A percentile compares a stretch with the other conserved stretches of the same genome.
These are phyloP conservation scores for Hydropsyche betteni DNA, from an alignment of 2,888 invertebrate genomes.

Conservation along the genomic window DNA sequence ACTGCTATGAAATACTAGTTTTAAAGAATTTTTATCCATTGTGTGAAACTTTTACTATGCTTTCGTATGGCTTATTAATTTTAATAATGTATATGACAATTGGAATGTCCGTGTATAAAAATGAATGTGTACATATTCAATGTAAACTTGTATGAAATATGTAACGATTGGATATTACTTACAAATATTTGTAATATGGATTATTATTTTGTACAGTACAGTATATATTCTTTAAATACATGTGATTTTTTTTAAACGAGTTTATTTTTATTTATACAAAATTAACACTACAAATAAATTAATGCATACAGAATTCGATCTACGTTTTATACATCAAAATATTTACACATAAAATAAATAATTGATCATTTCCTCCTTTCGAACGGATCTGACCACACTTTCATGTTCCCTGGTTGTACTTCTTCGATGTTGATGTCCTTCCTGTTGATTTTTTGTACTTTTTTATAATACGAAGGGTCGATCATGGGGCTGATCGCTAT, in stretches of 20 bases:
- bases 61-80: no score
- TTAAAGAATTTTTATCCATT: background rate
- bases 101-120: background rate
- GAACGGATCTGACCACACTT: conserved; percentile 70
- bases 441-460: conserved; percentile 64
- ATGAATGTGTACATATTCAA: background rate
- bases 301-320: no score
- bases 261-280: conserved; percentile 19
- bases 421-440: conserved; percentile 67
- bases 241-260: conserved; percentile 38
- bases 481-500: conserved; percentile 71
- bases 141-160: background rate
- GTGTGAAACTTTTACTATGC: no score
- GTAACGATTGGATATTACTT: background rate
- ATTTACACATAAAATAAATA: conserved; percentile 40
- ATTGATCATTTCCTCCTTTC: conserved; percentile 59
- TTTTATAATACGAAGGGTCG: conserved; percentile 69
- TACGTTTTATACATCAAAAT: conserved; percentile 29
- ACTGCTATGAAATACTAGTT: background rate
- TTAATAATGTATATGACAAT: no score
- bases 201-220: conserved; percentile 41
- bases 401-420: conserved; percentile 72
- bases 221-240: conserved; percentile 51
- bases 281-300: no score
- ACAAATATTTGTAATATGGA: background rate